Conservation (phyloP, 2,888 invertebrate species). For the Apotomis betuletana region DNA sequence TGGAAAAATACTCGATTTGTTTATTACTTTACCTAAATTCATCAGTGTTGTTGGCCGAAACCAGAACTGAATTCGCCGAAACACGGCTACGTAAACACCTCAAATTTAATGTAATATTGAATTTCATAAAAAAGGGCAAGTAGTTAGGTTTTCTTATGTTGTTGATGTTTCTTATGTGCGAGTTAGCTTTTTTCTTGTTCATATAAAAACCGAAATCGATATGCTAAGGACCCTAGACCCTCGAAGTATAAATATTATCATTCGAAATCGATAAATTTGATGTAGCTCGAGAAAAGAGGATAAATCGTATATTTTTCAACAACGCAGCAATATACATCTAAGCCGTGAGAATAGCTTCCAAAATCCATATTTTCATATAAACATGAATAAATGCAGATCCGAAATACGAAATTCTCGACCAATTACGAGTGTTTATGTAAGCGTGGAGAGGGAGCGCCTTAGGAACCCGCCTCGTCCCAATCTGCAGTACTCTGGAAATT, state of each 20-base stretch:
- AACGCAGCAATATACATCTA: slow-evolving; percentile 19
- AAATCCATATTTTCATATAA: slow-evolving; percentile 55
- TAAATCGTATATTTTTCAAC: slow-evolving; percentile 17
- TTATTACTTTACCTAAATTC: background rate
- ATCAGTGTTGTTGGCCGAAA: slow-evolving; percentile 1
- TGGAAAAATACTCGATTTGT: slow-evolving; percentile 23
- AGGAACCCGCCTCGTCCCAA: background rate
- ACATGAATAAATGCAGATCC: slow-evolving; percentile 73
- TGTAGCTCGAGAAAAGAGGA: too few species aligned
- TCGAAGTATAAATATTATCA: too few species aligned
- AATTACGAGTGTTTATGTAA: background rate
- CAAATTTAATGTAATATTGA: too few species aligned
- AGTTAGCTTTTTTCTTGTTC: too few species aligned
- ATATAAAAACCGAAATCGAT: background rate
- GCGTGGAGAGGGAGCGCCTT: background rate
- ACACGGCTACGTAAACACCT: background rate
- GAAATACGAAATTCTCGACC: slow-evolving; percentile 51
- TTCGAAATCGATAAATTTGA: too few species aligned
- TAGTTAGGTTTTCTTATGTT: too few species aligned
- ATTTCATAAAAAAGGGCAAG: too few species aligned
- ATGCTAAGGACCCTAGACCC: too few species aligned
- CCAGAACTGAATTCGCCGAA: background rate
- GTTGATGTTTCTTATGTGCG: too few species aligned
- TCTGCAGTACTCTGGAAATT: background rate
- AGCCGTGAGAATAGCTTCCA: slow-evolving; percentile 40